Evolutionary conservation across 2,113 vertebrate species (phyloP).

Genomic region (Equus przewalskii): DNA sequence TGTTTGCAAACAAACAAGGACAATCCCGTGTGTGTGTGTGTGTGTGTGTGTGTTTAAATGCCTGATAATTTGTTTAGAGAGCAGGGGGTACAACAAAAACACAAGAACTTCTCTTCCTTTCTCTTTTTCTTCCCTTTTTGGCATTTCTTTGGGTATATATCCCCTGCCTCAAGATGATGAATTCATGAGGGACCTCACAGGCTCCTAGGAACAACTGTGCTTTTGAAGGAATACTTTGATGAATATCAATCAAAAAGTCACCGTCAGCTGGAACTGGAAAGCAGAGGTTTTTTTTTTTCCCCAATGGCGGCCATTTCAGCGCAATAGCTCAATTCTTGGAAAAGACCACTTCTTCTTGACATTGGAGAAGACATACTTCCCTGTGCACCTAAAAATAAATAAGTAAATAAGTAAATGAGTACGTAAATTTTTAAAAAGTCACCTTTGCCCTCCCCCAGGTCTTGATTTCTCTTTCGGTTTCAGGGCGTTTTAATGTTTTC

Average conservation of each 20-base stretch:
- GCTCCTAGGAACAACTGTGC: not conserved
- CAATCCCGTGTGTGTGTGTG: not conserved
- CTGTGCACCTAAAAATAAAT: conserved; percentile 68
- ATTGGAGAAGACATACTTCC: conserved; percentile 50
- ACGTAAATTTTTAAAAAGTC: no score
- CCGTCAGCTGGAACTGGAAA: not conserved
- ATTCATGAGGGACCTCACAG: not conserved
- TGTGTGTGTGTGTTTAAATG: not conserved
- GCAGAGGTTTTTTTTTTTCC: not conserved
- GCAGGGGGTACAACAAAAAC: not conserved
- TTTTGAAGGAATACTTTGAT: not conserved
- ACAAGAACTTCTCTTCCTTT: not conserved
- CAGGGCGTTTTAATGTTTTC: not conserved
- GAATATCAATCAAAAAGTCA: not conserved
- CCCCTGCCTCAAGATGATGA: not conserved
- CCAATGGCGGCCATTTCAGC: not conserved
- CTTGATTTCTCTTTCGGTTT: not conserved
- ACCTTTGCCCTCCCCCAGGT: not conserved
- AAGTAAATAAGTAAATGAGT: not conserved
- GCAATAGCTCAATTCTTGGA: not conserved
- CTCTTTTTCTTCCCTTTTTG: not conserved
- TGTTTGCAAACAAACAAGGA: conserved; percentile 60
- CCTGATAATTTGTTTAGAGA: conserved; percentile 55
- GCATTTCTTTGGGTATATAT: not conserved
- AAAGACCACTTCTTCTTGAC: conserved; percentile 70